Evolutionary conservation across 2,888 invertebrate genomes (phyloP).

Genomic region (Agonum fuliginosum): DNA sequence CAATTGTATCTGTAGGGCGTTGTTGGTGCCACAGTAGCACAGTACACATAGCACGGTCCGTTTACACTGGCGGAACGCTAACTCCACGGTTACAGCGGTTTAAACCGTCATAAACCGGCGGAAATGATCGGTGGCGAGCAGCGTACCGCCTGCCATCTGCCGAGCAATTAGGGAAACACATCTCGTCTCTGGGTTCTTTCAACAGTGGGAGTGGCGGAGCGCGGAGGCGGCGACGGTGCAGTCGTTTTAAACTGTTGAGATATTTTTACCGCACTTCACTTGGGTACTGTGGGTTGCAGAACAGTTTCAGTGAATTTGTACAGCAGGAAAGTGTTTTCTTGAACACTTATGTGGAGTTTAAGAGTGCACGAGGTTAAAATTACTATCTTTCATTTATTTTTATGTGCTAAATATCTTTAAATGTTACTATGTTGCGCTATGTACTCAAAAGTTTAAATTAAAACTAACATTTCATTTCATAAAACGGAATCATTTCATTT

Average conservation of each 20-base stretch:
- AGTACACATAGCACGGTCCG: slow-evolving; percentile 44
- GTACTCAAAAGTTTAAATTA: too few relatives aligned
- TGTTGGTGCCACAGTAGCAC: slow-evolving; percentile 1
- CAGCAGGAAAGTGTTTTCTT: not conserved
- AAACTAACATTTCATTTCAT: too few relatives aligned
- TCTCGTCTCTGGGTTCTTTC: slow-evolving; percentile 39
- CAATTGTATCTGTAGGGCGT: not conserved
- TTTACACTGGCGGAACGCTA: slow-evolving; percentile 40
- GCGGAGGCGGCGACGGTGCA: not conserved
- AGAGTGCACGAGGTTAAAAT: too few relatives aligned
- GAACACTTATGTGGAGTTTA: too few relatives aligned
- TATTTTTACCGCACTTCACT: slow-evolving; percentile 10
- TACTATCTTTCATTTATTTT: too few relatives aligned
- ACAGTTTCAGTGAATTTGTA: slow-evolving; percentile 5
- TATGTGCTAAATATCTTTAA: too few relatives aligned
- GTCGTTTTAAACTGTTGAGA: slow-evolving; percentile 1
- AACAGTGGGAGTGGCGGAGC: not conserved
- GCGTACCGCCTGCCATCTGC: slow-evolving; percentile 42
- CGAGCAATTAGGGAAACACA: slow-evolving; percentile 55
- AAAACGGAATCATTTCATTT: too few relatives aligned
- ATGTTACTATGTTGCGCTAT: too few relatives aligned
- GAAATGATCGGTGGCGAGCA: slow-evolving; percentile 53
- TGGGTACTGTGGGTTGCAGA: not conserved
- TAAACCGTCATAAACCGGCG: slow-evolving; percentile 55
- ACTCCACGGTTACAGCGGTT: slow-evolving; percentile 43